Conservation (phyloP, 2,797 vertebrate genomes). For the Hyperoplus immaculatus region DNA sequence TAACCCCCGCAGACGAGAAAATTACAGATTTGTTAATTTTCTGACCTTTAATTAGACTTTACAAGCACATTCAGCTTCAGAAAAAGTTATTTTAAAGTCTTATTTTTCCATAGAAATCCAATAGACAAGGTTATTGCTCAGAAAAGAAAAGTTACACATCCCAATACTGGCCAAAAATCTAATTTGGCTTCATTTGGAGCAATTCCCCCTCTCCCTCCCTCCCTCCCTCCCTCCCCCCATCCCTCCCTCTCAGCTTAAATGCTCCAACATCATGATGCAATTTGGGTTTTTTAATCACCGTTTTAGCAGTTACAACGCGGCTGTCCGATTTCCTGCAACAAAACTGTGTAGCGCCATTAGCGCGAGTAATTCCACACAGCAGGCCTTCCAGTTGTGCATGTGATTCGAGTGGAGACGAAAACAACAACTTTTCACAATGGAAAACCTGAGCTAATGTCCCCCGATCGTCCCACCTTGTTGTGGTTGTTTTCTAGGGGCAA, state of each 20-base stretch:
- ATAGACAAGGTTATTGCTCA: slow-evolving; percentile 41
- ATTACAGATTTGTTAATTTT: slow-evolving; percentile 80
- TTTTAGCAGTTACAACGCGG: slow-evolving; percentile 87
- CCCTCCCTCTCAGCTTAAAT: slow-evolving; percentile 53
- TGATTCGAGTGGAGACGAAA: slow-evolving; percentile 72
- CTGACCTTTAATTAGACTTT: slow-evolving; percentile 84
- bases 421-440: slow-evolving; percentile 77
- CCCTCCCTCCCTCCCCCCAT: background rate
- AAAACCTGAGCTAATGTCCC: slow-evolving; percentile 83
- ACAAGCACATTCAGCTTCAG: slow-evolving; percentile 75
- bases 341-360: slow-evolving; percentile 87
- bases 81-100: slow-evolving; percentile 72
- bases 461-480: slow-evolving; percentile 78
- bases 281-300: slow-evolving; percentile 87
- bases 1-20: slow-evolving; percentile 77
- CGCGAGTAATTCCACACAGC: slow-evolving; percentile 86
- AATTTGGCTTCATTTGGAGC: slow-evolving; percentile 68
- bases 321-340: slow-evolving; percentile 89
- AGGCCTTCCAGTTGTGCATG: slow-evolving; percentile 84
- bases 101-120: slow-evolving; percentile 59
- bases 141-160: slow-evolving; percentile 65
- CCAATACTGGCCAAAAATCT: slow-evolving; percentile 72
- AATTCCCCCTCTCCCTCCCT: slow-evolving; percentile 8
- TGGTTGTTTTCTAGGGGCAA: slow-evolving; percentile 71
- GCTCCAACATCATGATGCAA: slow-evolving; percentile 87